Conservation (phyloP, 2,888 invertebrate species). For the Microchrysa polita region DNA sequence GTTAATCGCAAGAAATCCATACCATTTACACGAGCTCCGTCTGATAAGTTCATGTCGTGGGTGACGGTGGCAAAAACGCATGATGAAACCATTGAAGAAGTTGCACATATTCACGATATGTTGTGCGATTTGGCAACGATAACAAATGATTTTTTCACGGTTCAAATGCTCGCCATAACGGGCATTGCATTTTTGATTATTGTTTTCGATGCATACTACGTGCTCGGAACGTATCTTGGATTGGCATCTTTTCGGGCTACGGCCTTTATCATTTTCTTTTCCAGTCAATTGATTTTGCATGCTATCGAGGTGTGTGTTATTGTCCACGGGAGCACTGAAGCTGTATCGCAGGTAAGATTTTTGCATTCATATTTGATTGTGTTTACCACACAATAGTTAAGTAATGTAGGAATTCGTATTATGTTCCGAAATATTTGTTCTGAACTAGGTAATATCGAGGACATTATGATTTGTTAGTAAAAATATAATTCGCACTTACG, state of each 20-base stretch:
- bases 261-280: conserved; percentile 62
- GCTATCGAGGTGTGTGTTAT: conserved; percentile 62
- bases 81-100: conserved; percentile 61
- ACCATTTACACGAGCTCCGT: conserved; percentile 34
- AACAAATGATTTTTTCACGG: conserved; percentile 63
- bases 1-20: conserved; percentile 34
- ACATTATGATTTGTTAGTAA: no score
- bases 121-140: conserved; percentile 63
- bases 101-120: conserved; percentile 58
- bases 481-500: no score
- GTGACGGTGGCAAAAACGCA: conserved; percentile 54
- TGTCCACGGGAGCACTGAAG: conserved; percentile 62
- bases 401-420: neutral
- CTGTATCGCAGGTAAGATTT: conserved; percentile 58
- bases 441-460: no score
- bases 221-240: conserved; percentile 61
- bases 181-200: conserved; percentile 63
- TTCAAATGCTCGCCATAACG: conserved; percentile 63
- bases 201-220: conserved; percentile 64
- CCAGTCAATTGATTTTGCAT: conserved; percentile 63
- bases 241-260: conserved; percentile 59
- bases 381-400: neutral
- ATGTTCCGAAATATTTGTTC: no score
- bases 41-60: conserved; percentile 39
- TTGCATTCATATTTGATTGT: neutral